Percentiles rank a stretch among this genome's conserved stretches.
Conservation (phyloP, 2,797 vertebrate genomes). For the Sebastes cheni region DNA sequence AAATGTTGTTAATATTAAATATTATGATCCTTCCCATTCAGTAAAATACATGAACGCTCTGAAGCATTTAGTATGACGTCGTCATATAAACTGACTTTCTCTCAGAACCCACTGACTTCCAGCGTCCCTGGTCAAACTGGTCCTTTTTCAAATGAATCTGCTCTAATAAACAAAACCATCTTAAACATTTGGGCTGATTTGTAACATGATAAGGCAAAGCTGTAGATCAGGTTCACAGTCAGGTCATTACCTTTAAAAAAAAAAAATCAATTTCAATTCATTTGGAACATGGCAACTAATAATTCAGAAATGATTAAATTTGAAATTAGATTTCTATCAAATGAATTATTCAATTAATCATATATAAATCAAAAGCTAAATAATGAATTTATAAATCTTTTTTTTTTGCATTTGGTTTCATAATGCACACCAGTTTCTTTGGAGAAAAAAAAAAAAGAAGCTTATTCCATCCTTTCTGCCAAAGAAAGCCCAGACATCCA, state of each 20-base stretch:
- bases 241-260: slow-evolving; percentile 5
- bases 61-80: no score
- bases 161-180: neutral
- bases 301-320: slow-evolving; percentile 14
- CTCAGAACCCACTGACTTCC: no score
- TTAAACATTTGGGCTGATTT: neutral
- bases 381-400: neutral
- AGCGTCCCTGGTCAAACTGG: neutral
- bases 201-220: neutral
- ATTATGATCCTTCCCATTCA: no score
- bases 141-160: neutral
- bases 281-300: neutral
- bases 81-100: no score
- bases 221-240: slow-evolving; percentile 3
- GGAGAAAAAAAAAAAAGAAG: neutral
- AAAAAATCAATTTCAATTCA: neutral
- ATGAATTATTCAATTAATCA: slow-evolving; percentile 9
- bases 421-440: slow-evolving; percentile 1
- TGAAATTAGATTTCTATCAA: slow-evolving; percentile 12
- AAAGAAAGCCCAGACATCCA: slow-evolving; percentile 56
- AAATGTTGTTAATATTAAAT: no score
- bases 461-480: slow-evolving; percentile 52
- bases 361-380: slow-evolving; percentile 7
- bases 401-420: slow-evolving; percentile 17
- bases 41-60: no score